Conservation (phyloP, 2,888 invertebrate genomes). For the Thecocarcelia acutangulata region DNA sequence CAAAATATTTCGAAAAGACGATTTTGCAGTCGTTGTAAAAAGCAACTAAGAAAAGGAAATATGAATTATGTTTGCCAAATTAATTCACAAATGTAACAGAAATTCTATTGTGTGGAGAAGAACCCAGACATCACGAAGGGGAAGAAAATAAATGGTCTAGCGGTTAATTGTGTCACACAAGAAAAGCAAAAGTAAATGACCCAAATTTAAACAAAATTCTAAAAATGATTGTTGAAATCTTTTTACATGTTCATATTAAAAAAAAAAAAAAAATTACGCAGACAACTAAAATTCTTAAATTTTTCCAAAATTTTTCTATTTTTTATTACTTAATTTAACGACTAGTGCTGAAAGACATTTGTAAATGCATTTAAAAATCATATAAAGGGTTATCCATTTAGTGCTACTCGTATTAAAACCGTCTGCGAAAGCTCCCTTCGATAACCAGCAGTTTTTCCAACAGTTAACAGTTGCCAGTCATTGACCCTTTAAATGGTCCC, state of each 20-base stretch:
- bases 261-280: background rate
- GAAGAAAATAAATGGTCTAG: background rate
- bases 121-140: background rate
- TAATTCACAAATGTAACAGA: constrained; percentile 42
- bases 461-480: too few relatives aligned
- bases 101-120: constrained; percentile 15
- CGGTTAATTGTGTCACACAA: background rate
- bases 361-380: too few relatives aligned
- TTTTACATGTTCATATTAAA: background rate
- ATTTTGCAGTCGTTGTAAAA: constrained; percentile 49
- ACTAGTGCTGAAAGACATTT: too few relatives aligned
- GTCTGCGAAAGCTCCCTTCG: too few relatives aligned
- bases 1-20: constrained; percentile 34
- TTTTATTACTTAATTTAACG: background rate
- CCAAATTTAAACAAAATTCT: background rate
- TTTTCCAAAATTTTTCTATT: too few relatives aligned
- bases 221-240: background rate
- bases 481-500: too few relatives aligned
- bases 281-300: too few relatives aligned
- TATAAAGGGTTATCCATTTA: too few relatives aligned
- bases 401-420: too few relatives aligned
- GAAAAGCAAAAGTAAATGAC: background rate
- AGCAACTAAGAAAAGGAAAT: constrained; percentile 5
- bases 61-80: constrained; percentile 28
- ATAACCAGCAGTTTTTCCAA: too few relatives aligned